Evolutionary conservation across 2,113 vertebrate genomes (phyloP), one percentile per base, ranked within the genome.

Genomic region (Fulmarus glacialis): DNA sequence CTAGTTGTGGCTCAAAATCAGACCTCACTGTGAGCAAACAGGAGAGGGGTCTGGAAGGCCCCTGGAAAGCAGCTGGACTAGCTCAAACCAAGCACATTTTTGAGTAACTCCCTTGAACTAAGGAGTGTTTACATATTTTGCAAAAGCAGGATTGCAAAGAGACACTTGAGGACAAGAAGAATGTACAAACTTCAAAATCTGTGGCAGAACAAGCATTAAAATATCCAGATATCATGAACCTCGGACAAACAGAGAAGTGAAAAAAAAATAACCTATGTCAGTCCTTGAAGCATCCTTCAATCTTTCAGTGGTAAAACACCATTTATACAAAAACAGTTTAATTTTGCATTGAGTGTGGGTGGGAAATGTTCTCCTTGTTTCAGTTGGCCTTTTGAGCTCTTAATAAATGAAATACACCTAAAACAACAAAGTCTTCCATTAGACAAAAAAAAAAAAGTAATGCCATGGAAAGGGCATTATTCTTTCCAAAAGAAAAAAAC

Each of bases 91-190:
- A 87, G 93, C 93, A 95, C 82, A 94, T 97, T 93, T 97, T 83
- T 94, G 77, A 90, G 85, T 87, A 94, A 95, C 89, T 97, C 87
- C 47, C 79, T 95, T 89, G 85, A 95, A 95, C 80, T 90, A 88
- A 89, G 81, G 58, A 95, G 85, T 95, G 94, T 97, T 96, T 96
- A 94, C 94, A 80, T 91, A 97, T 94, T 94, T 94, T 91, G 87
- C 75, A 93, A 73, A 96, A 75, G 68, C 55, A 68, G 74, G 86
- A 94, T 82, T 94, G 93, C 42, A 34, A 88, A 89, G 75, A 87
- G 93, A 97, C 90, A 89, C 85, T 96, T 88, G 93, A 97, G 85
- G 92, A 96, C 93, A 93, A 95, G 64, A 96, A 88, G 56, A 96
- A 97, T 93, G 88, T 94, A 78, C 56, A 88, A 83, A 89, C 73